Evolutionary conservation across 2,797 vertebrate genomes (phyloP).

Genomic region (Falco biarmicus): DNA sequence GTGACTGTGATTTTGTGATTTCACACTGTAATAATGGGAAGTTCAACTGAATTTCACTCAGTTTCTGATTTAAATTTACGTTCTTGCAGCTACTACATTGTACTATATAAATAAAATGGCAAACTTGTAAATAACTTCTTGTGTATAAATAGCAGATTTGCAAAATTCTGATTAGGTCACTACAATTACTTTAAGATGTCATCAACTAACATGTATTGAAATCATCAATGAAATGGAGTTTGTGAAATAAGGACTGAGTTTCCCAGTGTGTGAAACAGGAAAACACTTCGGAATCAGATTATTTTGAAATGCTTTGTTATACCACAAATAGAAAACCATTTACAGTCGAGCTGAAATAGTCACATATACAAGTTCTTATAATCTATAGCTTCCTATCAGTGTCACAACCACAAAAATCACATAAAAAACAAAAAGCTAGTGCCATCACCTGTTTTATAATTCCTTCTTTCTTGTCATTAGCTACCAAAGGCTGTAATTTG

Average conservation of each 20-base stretch:
- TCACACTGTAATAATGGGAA: neutral
- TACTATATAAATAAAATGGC: neutral
- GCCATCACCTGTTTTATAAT: neutral
- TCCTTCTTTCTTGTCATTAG: neutral
- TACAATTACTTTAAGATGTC: neutral
- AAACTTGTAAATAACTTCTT: neutral
- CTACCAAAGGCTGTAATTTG: neutral
- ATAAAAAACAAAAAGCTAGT: neutral
- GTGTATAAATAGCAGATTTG: neutral
- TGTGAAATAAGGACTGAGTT: neutral
- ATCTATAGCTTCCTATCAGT: neutral
- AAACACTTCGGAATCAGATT: neutral
- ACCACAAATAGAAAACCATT: neutral
- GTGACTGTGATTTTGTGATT: neutral
- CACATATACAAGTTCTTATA: neutral
- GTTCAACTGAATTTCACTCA: neutral
- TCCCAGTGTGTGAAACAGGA: neutral
- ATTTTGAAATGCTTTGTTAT: neutral
- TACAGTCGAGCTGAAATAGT: neutral
- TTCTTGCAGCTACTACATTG: neutral
- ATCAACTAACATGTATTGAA: neutral
- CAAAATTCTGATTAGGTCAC: neutral
- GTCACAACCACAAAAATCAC: neutral
- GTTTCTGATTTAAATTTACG: neutral
- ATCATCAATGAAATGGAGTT: neutral